These are phyloP conservation scores for Hippopotamyrus pictus DNA, from an alignment of 2,797 vertebrate species.

Conservation along the genomic window DNA sequence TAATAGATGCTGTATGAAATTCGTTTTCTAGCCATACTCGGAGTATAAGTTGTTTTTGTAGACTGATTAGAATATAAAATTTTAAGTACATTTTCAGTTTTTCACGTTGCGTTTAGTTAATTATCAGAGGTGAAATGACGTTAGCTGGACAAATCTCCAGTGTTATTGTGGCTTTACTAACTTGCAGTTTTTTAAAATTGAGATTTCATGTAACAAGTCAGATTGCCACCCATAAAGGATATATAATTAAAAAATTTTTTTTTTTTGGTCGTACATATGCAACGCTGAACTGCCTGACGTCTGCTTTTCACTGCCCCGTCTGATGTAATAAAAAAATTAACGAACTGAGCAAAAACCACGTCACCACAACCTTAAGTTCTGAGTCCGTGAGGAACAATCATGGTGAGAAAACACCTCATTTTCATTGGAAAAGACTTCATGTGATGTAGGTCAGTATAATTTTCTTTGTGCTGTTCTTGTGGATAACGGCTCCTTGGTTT, in stretches of 20 bases:
- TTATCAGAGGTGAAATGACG: not conserved
- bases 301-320: not conserved
- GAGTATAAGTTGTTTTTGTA: not conserved
- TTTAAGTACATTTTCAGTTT: not conserved
- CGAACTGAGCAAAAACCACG: not conserved
- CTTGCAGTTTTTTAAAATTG: not conserved
- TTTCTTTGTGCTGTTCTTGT: not conserved
- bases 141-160: not conserved
- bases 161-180: not conserved
- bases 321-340: not conserved
- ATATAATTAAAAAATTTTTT: not conserved
- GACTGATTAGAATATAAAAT: constrained; percentile 1
- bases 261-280: not conserved
- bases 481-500: not conserved
- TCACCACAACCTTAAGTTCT: not conserved
- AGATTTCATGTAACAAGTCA: not conserved
- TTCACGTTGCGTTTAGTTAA: not conserved
- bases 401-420: not conserved
- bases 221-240: not conserved
- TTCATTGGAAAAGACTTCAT: not conserved
- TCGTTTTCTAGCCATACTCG: not conserved
- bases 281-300: not conserved
- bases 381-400: not conserved
- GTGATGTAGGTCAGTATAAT: not conserved
- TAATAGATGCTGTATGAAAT: not conserved